Percentiles rank a stretch among this genome's conserved stretches.
Evolutionary conservation across 2,113 vertebrate species (phyloP).

Genomic region (Oreochromis spilurus): DNA sequence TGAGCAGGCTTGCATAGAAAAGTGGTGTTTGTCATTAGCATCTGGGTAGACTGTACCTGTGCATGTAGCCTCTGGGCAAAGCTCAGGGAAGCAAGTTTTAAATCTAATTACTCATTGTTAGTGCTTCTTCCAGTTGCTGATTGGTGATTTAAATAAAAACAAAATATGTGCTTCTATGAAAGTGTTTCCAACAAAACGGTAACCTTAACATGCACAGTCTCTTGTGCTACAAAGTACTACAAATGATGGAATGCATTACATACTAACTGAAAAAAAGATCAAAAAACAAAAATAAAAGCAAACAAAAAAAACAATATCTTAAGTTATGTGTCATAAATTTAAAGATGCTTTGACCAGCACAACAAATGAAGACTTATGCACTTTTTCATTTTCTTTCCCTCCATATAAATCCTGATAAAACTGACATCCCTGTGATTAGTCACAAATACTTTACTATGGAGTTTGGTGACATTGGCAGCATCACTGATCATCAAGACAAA

Average conservation of each 20-base stretch:
- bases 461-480: background rate
- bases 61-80: background rate
- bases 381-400: background rate
- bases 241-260: background rate
- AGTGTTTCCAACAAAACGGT: background rate
- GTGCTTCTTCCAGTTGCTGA: background rate
- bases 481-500: accelerated
- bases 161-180: background rate
- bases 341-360: background rate
- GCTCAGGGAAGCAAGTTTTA: background rate
- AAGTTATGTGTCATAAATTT: background rate
- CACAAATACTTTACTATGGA: background rate
- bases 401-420: background rate
- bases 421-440: accelerated
- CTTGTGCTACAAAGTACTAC: accelerated
- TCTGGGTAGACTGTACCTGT: background rate
- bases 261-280: accelerated
- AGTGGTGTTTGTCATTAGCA: background rate
- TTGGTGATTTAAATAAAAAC: background rate
- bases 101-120: background rate
- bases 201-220: background rate
- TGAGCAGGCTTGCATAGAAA: background rate
- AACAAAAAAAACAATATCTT: background rate
- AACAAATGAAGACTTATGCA: background rate
- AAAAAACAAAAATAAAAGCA: accelerated